Percentiles rank a stretch among this genome's conserved stretches.
Conservation (phyloP, 2,113 vertebrate genomes). For the Danio rerio region DNA sequence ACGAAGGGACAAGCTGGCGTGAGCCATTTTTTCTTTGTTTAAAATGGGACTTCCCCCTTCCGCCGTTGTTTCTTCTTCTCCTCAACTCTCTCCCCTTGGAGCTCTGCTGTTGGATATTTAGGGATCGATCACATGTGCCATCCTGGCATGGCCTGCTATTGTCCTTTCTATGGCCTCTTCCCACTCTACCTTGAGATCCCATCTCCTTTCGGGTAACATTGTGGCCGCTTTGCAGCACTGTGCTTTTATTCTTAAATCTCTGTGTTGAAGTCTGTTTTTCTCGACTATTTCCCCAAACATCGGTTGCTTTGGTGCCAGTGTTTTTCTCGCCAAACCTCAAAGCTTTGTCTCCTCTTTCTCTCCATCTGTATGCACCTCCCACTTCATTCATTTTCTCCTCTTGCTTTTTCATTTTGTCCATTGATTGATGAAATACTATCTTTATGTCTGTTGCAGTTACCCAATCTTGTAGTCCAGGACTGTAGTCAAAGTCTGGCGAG, state of each 20-base stretch:
- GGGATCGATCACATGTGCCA: constrained; percentile 69
- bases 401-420: constrained; percentile 58
- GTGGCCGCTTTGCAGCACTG: constrained; percentile 68
- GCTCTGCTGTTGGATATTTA: constrained; percentile 62
- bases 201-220: constrained; percentile 76
- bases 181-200: constrained; percentile 54
- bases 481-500: constrained; percentile 80
- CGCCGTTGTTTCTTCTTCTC: constrained; percentile 75
- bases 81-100: constrained; percentile 72
- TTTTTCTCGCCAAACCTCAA: constrained; percentile 65
- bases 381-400: constrained; percentile 42
- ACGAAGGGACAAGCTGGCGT: constrained; percentile 48
- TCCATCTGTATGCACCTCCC: constrained; percentile 64
- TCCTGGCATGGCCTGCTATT: constrained; percentile 65
- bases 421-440: constrained; percentile 73
- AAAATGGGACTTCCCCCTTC: constrained; percentile 30
- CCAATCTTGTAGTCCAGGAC: constrained; percentile 86
- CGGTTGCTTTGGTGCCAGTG: constrained; percentile 54
- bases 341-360: constrained; percentile 57
- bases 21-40: constrained; percentile 57
- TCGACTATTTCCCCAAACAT: constrained; percentile 37
- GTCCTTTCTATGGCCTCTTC: constrained; percentile 68
- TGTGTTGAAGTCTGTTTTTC: constrained; percentile 58
- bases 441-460: constrained; percentile 85
- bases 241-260: constrained; percentile 67